Evolutionary conservation across 2,113 vertebrate species (phyloP).

Genomic region (Cyphomyrus plagiostoma): DNA sequence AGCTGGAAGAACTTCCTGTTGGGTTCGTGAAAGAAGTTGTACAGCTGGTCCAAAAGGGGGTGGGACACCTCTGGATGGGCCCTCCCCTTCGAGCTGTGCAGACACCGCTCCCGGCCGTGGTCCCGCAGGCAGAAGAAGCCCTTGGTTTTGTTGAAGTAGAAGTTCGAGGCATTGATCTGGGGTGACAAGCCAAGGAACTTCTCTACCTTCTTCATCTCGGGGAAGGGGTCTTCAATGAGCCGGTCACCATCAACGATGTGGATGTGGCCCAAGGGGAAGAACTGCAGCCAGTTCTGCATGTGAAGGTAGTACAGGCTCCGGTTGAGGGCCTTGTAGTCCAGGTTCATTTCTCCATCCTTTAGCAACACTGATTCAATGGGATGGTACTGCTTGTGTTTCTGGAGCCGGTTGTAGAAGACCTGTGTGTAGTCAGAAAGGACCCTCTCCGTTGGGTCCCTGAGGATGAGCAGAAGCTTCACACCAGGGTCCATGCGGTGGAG

Average conservation of each 20-base stretch:
- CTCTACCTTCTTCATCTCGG: slow-evolving; percentile 88
- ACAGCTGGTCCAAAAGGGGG: slow-evolving; percentile 75
- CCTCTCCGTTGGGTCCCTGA: slow-evolving; percentile 86
- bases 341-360: slow-evolving; percentile 75
- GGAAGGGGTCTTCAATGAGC: slow-evolving; percentile 83
- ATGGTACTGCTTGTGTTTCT: slow-evolving; percentile 84
- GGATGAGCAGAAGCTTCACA: slow-evolving; percentile 83
- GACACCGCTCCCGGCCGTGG: slow-evolving; percentile 77
- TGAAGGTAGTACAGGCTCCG: slow-evolving; percentile 86
- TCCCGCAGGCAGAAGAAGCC: slow-evolving; percentile 93
- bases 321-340: slow-evolving; percentile 93
- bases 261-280: slow-evolving; percentile 75
- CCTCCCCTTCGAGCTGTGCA: slow-evolving; percentile 91
- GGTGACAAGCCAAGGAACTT: slow-evolving; percentile 77
- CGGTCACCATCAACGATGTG: slow-evolving; percentile 89
- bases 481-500: slow-evolving; percentile 74
- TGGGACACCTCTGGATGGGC: slow-evolving; percentile 78
- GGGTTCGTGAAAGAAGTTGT: slow-evolving; percentile 83
- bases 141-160: slow-evolving; percentile 96
- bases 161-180: slow-evolving; percentile 85
- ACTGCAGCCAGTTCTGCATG: slow-evolving; percentile 85
- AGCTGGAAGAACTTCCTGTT: slow-evolving; percentile 90
- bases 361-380: slow-evolving; percentile 79
- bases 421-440: slow-evolving; percentile 96
- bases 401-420: slow-evolving; percentile 87